These are phyloP conservation scores for Panthera tigris DNA, from an alignment of 2,113 vertebrate species.

Conservation along the genomic window DNA sequence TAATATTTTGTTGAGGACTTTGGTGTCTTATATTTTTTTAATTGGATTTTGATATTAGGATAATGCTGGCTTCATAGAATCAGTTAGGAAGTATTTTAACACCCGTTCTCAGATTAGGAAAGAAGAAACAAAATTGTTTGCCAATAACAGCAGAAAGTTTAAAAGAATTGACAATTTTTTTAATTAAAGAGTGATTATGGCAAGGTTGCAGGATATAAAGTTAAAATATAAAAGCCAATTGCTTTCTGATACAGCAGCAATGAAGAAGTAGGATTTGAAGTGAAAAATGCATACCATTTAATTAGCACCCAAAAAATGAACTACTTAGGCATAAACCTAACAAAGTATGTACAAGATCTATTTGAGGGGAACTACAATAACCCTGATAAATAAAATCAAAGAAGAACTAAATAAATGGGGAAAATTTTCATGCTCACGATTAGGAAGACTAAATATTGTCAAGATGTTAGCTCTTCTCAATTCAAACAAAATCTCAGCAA, in stretches of 20 bases:
- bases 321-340: not conserved
- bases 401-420: not conserved
- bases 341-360: not conserved
- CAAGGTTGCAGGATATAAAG: not conserved
- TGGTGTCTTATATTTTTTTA: not conserved
- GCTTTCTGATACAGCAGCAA: not conserved
- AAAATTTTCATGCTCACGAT: not conserved
- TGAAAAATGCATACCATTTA: not conserved
- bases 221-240: not conserved
- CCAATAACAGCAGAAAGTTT: not conserved
- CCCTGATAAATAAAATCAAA: not conserved
- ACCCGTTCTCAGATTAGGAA: not conserved
- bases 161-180: not conserved
- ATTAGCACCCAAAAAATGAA: not conserved
- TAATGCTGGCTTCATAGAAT: not conserved
- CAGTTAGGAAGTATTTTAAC: not conserved
- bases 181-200: not conserved
- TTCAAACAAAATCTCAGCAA: not conserved
- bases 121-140: not conserved
- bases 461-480: not conserved
- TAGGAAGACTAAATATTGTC: not conserved
- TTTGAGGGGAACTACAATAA: not conserved
- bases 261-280: not conserved
- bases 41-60: not conserved
- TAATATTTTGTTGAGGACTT: not conserved